phyloP scores from a whole-genome alignment of 2,888 invertebrate species.

The Cylloceria caligata region DNA sequence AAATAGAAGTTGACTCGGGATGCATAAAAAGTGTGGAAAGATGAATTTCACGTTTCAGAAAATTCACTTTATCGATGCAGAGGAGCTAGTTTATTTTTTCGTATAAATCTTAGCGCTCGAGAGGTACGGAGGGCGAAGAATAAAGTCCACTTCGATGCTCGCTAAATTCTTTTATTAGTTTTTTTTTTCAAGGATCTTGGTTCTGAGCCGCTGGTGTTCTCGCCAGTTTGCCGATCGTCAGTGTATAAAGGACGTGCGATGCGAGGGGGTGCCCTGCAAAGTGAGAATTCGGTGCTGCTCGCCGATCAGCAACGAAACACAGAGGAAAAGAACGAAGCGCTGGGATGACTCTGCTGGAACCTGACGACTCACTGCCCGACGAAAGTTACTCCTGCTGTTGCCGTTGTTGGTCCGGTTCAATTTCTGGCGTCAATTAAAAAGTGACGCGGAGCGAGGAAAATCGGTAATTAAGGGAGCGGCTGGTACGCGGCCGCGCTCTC shows the following conservation, averaged over 20 bases:
- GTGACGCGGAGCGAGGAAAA: slow-evolving; percentile 84
- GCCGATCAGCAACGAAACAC: slow-evolving; percentile 31
- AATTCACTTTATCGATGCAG: slow-evolving; percentile 32
- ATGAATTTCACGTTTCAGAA: slow-evolving; percentile 22
- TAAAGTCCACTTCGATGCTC: background rate
- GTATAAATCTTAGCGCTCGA: background rate
- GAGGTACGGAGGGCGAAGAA: background rate
- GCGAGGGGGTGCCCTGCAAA: slow-evolving; percentile 49
- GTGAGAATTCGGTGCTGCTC: slow-evolving; percentile 64
- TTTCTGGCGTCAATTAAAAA: slow-evolving; percentile 84
- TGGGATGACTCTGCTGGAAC: slow-evolving; percentile 80
- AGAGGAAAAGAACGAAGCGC: slow-evolving; percentile 53
- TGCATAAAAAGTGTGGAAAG: slow-evolving; percentile 24
- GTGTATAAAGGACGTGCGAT: background rate
- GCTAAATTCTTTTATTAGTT: background rate
- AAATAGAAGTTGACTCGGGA: background rate
- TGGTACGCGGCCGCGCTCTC: slow-evolving; percentile 37
- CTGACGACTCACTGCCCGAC: slow-evolving; percentile 71
- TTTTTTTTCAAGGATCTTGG: background rate
- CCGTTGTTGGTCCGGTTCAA: slow-evolving; percentile 76
- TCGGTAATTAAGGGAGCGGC: slow-evolving; percentile 83
- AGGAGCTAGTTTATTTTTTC: background rate
- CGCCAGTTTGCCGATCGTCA: background rate
- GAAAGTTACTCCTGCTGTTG: slow-evolving; percentile 39
- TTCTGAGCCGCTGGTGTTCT: background rate